phyloP scores from a whole-genome alignment of 2,797 vertebrate genomes.

The Tragelaphus oryx region DNA sequence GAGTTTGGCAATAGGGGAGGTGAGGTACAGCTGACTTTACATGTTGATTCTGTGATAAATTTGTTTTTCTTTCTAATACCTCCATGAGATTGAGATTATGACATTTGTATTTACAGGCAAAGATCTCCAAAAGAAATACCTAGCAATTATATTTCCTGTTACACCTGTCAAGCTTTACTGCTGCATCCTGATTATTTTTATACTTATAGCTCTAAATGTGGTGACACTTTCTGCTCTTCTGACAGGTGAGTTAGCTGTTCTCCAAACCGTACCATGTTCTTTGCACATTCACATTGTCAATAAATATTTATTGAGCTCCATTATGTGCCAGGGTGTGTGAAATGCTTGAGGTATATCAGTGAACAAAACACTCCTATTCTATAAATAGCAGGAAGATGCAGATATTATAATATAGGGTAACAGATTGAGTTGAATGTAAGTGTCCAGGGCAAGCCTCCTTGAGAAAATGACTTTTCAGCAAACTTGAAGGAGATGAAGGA shows the following conservation, averaged over 20 bases:
- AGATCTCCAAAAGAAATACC: not conserved
- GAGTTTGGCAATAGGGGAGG: fast-evolving
- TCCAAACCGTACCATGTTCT: not conserved
- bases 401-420: not conserved
- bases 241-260: not conserved
- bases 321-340: not conserved
- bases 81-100: not conserved
- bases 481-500: not conserved
- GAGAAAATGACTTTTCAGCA: not conserved
- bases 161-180: fast-evolving
- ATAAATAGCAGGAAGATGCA: not conserved
- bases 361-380: not conserved
- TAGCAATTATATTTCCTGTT: fast-evolving
- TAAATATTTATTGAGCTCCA: not conserved
- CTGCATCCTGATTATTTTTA: fast-evolving
- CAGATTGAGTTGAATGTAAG: not conserved
- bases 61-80: not conserved
- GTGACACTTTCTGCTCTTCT: fast-evolving
- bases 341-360: not conserved
- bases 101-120: not conserved
- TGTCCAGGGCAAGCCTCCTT: not conserved
- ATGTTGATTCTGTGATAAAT: not conserved
- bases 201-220: fast-evolving
- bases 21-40: not conserved
- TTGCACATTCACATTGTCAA: not conserved